Evolutionary conservation across 1,140 invertebrate species (phyloP), one percentile per base, ranked within the genome.

Genomic region (Drosophila lacteicornis): DNA sequence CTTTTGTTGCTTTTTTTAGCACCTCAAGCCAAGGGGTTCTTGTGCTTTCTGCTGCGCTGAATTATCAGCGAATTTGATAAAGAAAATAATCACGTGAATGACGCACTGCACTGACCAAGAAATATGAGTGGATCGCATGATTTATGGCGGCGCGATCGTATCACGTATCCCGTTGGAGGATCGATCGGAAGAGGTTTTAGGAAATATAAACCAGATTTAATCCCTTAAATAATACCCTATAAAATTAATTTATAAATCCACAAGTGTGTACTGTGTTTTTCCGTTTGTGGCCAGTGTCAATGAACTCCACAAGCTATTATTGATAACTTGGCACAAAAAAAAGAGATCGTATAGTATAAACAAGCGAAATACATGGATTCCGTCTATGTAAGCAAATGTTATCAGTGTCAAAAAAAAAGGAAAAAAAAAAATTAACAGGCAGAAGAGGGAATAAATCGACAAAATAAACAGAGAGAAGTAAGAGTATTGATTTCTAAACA

Each of bases 31-130:
- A 55, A 56, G 55, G 58, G 70, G 70, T 74, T 53, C 53, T 60
- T 47, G 25, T 30, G 57, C 56, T 50, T 40, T 55, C 7, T 68
- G 67, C 42, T 47, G 15, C 59, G 67, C 6, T 6, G 1, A 60
- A 62, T 45, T 56, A 76, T 71, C 63, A 82, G 75, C 80, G 19
- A 82, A 75, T 75, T 63, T 68, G 42, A 75, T 80, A 70, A 68
- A 51, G 75, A 42, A 50, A 70, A 82, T 33, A 76, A 76, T 86
- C 82, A 85, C 82, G 82, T 85, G 82, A 67, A 75, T 82, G 82
- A 81, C 82, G 82, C 82, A 86, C 73, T 67, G 50, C 43, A 33
- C 30, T 56, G 22, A 12, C 70, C 38, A 30, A 74, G 70, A 73
- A 74, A 74, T 74, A 74, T 71, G 70, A 74, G 53, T 74, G n/a